A percentile compares a stretch with the other conserved stretches of the same genome.
phyloP scores from a whole-genome alignment of 2,113 vertebrate genomes.

The Enhydra lutris region DNA sequence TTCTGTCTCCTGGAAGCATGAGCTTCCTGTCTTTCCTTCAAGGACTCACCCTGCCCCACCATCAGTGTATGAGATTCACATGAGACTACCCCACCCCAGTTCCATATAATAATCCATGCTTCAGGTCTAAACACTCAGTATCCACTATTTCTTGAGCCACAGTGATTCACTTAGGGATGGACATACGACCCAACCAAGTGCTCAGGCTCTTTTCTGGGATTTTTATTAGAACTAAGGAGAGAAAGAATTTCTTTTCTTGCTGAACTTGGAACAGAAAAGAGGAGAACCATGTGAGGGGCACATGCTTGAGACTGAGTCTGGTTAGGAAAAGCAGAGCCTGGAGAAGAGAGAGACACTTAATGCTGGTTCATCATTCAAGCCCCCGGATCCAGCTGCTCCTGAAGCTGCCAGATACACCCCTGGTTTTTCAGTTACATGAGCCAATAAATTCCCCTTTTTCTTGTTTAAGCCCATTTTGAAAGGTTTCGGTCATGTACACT shows the following conservation, averaged over 20 bases:
- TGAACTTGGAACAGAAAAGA: not conserved
- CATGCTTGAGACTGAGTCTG: not conserved
- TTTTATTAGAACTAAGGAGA: slow-evolving; percentile 1
- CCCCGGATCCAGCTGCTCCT: not conserved
- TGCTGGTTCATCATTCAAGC: not conserved
- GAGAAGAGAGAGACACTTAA: not conserved
- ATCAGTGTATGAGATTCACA: not conserved
- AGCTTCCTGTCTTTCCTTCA: not conserved
- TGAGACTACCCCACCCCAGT: not conserved
- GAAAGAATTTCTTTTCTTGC: not conserved
- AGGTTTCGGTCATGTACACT: not conserved
- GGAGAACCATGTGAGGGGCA: not conserved
- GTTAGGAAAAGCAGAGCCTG: not conserved
- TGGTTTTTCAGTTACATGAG: not conserved
- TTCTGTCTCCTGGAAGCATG: not conserved
- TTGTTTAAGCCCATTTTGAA: not conserved
- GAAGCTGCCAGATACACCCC: not conserved
- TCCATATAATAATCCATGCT: not conserved
- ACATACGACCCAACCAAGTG: not conserved
- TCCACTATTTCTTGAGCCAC: not conserved
- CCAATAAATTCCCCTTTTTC: not conserved
- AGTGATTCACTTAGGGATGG: not conserved
- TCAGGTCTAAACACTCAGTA: not conserved
- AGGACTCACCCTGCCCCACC: not conserved
- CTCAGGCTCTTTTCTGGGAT: not conserved